phyloP scores from a whole-genome alignment of 2,888 invertebrate genomes.

The Athalia rosae region DNA sequence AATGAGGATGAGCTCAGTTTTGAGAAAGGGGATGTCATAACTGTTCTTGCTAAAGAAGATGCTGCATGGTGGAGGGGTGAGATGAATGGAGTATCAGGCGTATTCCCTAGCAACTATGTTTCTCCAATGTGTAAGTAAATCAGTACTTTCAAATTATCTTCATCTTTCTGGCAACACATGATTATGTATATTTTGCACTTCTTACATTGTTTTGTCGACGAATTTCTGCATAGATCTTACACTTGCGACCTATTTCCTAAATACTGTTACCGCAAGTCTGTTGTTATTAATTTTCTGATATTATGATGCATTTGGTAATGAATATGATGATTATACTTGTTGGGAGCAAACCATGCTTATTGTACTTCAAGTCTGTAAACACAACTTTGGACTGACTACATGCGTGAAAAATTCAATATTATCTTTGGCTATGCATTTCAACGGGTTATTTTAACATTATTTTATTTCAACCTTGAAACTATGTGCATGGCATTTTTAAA shows the following conservation, averaged over 20 bases:
- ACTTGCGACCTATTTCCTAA: neutral
- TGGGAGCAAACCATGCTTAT: neutral
- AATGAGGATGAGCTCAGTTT: conserved; percentile 97
- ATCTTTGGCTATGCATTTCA: conserved; percentile 11
- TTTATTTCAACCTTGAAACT: conserved; percentile 34
- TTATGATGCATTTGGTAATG: neutral
- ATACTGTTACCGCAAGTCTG: conserved; percentile 2
- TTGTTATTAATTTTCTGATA: conserved; percentile 11
- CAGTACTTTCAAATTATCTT: conserved; percentile 15
- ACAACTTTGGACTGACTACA: conserved; percentile 11
- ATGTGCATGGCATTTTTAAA: neutral
- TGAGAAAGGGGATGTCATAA: conserved; percentile 92
- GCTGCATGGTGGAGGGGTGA: conserved; percentile 99
- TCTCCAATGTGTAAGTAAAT: conserved; percentile 81
- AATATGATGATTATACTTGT: neutral
- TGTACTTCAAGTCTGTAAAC: conserved; percentile 23
- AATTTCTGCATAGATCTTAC: neutral
- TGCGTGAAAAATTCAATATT: conserved; percentile 13
- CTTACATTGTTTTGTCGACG: neutral
- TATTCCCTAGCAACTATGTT: conserved; percentile 98
- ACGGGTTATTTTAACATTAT: conserved; percentile 18
- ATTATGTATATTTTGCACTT: conserved; percentile 1
- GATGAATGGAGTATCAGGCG: conserved; percentile 89
- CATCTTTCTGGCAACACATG: neutral
- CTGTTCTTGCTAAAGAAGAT: conserved; percentile 92